Evolutionary conservation across 2,113 vertebrate species (phyloP).

Genomic region (Cephalophus harveyi): DNA sequence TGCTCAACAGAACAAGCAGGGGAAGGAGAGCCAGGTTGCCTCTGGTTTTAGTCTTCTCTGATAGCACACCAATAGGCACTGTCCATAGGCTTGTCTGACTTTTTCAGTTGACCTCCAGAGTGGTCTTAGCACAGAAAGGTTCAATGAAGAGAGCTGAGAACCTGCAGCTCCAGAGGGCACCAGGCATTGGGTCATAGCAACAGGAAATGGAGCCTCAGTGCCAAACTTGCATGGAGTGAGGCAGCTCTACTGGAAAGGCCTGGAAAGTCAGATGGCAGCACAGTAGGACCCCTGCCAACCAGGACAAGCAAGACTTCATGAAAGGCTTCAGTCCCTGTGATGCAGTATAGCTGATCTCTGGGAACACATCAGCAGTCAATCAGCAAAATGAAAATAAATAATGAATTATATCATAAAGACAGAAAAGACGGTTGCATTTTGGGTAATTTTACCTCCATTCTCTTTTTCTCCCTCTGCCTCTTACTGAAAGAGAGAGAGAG

Average conservation of each 20-base stretch:
- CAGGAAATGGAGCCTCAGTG: background rate
- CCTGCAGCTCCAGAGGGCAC: background rate
- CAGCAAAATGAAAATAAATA: background rate
- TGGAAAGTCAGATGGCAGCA: background rate
- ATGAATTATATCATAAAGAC: background rate
- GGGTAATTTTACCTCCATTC: background rate
- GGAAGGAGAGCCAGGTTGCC: background rate
- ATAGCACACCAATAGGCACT: background rate
- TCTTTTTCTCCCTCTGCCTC: background rate
- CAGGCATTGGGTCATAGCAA: background rate
- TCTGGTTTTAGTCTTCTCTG: background rate
- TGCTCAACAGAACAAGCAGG: background rate
- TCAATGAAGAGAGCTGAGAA: background rate
- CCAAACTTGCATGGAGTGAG: background rate
- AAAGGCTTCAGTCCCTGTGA: background rate
- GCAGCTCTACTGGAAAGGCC: background rate
- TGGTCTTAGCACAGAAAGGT: background rate
- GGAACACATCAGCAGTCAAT: background rate
- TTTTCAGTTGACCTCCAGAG: background rate
- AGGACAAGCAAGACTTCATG: background rate
- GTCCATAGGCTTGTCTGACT: background rate
- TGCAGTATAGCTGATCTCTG: background rate
- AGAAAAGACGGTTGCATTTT: background rate
- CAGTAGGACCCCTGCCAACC: background rate
- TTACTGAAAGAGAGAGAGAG: background rate